phyloP scores from a whole-genome alignment of 2,113 vertebrate species.

The Zosterops pallidus region DNA sequence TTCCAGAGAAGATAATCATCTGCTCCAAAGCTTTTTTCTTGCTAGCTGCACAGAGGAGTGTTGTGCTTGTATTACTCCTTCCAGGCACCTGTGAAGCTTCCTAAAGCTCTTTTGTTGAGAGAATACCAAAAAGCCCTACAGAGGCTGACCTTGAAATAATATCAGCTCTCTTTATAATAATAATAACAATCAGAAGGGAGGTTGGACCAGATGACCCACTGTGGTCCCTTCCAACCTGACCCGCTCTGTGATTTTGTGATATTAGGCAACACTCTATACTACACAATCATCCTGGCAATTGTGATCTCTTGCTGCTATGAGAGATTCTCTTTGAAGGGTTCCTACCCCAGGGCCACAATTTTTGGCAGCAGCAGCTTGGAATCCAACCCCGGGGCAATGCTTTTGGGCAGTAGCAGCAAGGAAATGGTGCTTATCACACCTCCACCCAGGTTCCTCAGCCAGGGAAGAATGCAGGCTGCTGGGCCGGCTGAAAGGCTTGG shows the following conservation, averaged over 20 bases:
- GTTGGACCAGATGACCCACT: neutral
- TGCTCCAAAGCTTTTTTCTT: neutral
- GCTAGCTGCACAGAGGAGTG: neutral
- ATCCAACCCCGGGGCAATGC: neutral
- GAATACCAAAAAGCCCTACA: neutral
- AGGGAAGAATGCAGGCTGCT: slow-evolving; percentile 9
- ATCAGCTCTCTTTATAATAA: neutral
- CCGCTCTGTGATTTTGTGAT: neutral
- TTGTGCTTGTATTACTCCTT: neutral
- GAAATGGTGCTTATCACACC: neutral
- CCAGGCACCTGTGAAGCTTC: neutral
- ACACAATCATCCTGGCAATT: neutral
- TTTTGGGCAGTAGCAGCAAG: neutral
- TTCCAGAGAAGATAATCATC: neutral
- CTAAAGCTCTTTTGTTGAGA: neutral
- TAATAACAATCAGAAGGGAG: neutral
- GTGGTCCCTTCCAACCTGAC: neutral
- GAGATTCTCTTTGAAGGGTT: neutral
- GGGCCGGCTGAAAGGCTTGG: slow-evolving; percentile 31
- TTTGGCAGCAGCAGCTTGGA: neutral
- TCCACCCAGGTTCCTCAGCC: neutral
- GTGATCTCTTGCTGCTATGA: neutral
- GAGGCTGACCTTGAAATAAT: neutral
- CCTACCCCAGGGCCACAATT: neutral
- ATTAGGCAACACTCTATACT: neutral